Evolutionary conservation across 2,113 vertebrate species (phyloP).

Genomic region (Pelvicachromis taeniatus): DNA sequence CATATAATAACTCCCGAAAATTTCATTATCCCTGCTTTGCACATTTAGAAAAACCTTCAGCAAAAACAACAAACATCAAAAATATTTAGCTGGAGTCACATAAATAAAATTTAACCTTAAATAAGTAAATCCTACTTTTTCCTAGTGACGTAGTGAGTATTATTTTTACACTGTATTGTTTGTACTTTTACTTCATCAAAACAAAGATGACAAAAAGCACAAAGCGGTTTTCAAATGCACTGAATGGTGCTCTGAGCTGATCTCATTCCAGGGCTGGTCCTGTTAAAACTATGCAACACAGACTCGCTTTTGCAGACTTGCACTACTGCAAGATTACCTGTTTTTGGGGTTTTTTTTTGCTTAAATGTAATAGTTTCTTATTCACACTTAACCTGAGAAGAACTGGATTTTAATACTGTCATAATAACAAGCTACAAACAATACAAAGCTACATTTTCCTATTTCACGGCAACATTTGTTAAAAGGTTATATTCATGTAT

Average conservation of each 20-base stretch:
- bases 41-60: neutral
- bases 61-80: neutral
- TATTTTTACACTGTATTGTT: neutral
- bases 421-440: neutral
- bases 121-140: neutral
- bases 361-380: neutral
- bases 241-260: neutral
- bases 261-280: neutral
- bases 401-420: neutral
- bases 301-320: neutral
- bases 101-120: neutral
- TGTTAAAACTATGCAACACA: neutral
- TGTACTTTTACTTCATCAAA: neutral
- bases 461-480: neutral
- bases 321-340: neutral
- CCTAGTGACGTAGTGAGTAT: neutral
- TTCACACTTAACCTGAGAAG: neutral
- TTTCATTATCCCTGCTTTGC: fast-evolving
- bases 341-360: too few relatives aligned
- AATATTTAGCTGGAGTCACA: neutral
- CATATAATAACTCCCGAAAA: neutral
- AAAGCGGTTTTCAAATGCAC: neutral
- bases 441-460: neutral
- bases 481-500: neutral
- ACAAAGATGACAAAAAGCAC: neutral